Conservation (phyloP, 2,888 invertebrate genomes). For the Napeogenes sylphis region DNA sequence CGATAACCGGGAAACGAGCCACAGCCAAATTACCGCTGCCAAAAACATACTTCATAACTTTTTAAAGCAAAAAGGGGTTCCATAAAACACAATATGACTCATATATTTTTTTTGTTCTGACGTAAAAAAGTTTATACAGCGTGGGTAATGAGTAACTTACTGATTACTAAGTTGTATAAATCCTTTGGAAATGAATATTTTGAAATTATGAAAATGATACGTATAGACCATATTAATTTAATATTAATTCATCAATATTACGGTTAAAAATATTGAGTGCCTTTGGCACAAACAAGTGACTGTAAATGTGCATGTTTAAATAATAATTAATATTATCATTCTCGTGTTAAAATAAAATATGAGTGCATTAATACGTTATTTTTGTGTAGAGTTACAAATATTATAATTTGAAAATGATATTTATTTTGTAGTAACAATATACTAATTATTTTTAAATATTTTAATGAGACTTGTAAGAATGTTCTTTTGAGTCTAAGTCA, state of each 20-base stretch:
- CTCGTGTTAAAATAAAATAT: conserved; percentile 22
- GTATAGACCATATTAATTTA: conserved; percentile 5
- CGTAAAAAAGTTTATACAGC: conserved; percentile 4
- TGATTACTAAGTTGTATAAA: background rate
- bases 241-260: conserved; percentile 9
- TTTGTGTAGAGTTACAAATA: no score
- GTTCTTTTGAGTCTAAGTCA: no score
- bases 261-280: conserved; percentile 16
- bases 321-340: conserved; percentile 23
- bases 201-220: no score
- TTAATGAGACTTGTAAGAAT: no score
- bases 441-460: no score
- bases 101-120: conserved; percentile 3
- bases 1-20: conserved; percentile 18
- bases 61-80: conserved; percentile 15
- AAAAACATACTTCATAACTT: conserved; percentile 21
- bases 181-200: background rate
- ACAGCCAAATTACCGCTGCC: conserved; percentile 17
- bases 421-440: no score
- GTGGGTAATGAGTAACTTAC: conserved; percentile 3
- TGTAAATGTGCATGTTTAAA: conserved; percentile 24
- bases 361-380: background rate
- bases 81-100: conserved; percentile 8
- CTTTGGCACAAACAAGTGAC: conserved; percentile 15
- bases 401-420: no score